These are phyloP conservation scores for Macrosoma leucophasiata DNA, from an alignment of 2,888 invertebrate genomes.

Conservation along the genomic window DNA sequence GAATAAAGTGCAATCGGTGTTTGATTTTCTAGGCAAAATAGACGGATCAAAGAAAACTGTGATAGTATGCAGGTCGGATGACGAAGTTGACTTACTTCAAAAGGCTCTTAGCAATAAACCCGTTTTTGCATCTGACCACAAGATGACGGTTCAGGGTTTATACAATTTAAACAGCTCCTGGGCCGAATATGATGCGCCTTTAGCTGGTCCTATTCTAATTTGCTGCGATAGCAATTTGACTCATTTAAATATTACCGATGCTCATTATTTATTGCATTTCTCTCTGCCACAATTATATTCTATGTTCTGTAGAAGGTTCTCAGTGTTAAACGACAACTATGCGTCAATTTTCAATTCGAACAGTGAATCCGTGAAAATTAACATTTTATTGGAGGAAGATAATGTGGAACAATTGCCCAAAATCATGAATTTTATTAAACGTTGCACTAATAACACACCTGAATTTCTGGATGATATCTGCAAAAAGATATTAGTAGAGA, in stretches of 20 bases:
- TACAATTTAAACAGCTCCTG: conserved; percentile 52
- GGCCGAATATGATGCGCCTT: conserved; percentile 53
- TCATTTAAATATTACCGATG: conserved; percentile 79
- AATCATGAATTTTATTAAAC: conserved; percentile 74
- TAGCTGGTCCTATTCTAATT: conserved; percentile 72
- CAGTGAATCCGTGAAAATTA: conserved; percentile 47
- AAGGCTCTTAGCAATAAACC: conserved; percentile 36
- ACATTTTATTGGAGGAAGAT: conserved; percentile 76
- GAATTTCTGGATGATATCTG: conserved; percentile 45
- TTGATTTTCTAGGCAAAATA: conserved; percentile 65
- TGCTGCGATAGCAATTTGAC: conserved; percentile 81
- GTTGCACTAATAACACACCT: conserved; percentile 55
- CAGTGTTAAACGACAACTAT: conserved; percentile 79
- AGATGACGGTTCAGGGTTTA: conserved; percentile 54
- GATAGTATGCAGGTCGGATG: conserved; percentile 76
- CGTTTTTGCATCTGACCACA: conserved; percentile 46
- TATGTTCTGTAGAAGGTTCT: conserved; percentile 81
- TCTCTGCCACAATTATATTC: conserved; percentile 80
- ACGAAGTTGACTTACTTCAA: conserved; percentile 68
- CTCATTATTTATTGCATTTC: conserved; percentile 81
- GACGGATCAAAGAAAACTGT: conserved; percentile 71
- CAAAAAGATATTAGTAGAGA: conserved; percentile 41
- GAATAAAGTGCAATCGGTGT: conserved; percentile 56
- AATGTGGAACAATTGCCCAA: conserved; percentile 77
- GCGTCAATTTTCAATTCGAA: conserved; percentile 47